phyloP scores from a whole-genome alignment of 2,888 invertebrate genomes.

The Drosophila mayaguana region DNA sequence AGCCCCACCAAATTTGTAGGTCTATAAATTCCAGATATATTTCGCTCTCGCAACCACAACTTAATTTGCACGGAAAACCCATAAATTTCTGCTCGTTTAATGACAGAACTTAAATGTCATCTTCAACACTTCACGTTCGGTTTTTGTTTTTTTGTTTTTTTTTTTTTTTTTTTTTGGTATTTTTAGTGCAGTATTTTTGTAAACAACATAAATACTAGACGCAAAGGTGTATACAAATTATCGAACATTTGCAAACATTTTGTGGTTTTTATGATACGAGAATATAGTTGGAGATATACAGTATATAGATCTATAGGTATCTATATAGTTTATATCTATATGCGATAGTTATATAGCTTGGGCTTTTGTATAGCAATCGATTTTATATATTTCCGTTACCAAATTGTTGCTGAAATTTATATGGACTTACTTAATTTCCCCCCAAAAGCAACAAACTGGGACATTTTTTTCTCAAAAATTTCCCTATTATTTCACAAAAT shows the following conservation, averaged over 20 bases:
- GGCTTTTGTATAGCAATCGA: background rate
- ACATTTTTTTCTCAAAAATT: background rate
- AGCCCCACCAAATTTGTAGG: constrained; percentile 17
- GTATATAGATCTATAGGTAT: background rate
- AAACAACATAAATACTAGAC: background rate
- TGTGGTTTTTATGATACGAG: background rate
- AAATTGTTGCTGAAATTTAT: background rate
- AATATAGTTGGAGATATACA: background rate
- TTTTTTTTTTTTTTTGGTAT: background rate
- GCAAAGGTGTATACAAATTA: background rate
- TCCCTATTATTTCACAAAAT: background rate
- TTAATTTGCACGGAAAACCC: constrained; percentile 23
- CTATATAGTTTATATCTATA: background rate
- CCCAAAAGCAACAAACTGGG: background rate
- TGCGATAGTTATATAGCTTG: background rate
- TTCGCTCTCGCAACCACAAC: constrained; percentile 34
- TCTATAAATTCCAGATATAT: constrained; percentile 45
- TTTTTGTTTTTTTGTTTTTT: too few species aligned
- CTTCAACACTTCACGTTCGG: background rate
- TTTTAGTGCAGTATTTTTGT: constrained; percentile 6
- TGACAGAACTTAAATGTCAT: constrained; percentile 16
- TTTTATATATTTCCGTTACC: background rate
- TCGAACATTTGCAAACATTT: background rate
- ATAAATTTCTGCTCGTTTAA: constrained; percentile 5
- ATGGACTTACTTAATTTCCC: background rate